Evolutionary conservation across 2,113 vertebrate species (phyloP).

Genomic region (Cacatua alba): DNA sequence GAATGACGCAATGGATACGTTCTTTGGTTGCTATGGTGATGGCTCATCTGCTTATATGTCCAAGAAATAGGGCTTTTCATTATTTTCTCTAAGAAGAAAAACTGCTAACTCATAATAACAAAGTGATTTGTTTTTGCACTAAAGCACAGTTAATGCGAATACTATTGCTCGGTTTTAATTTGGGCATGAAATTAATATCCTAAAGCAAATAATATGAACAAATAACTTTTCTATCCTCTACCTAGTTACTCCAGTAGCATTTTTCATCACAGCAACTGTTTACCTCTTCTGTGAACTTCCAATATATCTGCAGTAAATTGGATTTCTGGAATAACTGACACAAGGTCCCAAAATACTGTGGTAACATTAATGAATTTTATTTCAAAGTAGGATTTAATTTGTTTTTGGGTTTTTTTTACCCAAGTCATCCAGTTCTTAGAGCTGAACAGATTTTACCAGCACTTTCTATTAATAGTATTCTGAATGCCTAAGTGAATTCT

Average conservation of each 20-base stretch:
- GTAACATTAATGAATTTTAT: constrained; percentile 19
- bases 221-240: neutral
- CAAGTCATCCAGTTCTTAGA: constrained; percentile 4
- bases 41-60: constrained; percentile 65
- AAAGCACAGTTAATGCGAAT: constrained; percentile 37
- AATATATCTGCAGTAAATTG: constrained; percentile 31
- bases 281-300: neutral
- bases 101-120: constrained; percentile 62
- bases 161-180: constrained; percentile 17
- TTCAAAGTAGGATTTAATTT: constrained; percentile 19
- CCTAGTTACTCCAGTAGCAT: neutral
- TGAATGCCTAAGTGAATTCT: neutral
- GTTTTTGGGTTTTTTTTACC: neutral
- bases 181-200: constrained; percentile 40
- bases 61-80: constrained; percentile 64
- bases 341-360: neutral
- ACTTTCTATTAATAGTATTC: neutral
- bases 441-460: neutral
- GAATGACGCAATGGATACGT: constrained; percentile 46
- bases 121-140: constrained; percentile 25
- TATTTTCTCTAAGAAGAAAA: constrained; percentile 58
- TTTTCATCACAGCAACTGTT: constrained; percentile 19
- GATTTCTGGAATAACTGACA: constrained; percentile 45
- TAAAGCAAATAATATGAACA: constrained; percentile 15
- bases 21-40: constrained; percentile 57